phyloP scores from a whole-genome alignment of 2,888 invertebrate species.

The Lepidonotus clava region DNA sequence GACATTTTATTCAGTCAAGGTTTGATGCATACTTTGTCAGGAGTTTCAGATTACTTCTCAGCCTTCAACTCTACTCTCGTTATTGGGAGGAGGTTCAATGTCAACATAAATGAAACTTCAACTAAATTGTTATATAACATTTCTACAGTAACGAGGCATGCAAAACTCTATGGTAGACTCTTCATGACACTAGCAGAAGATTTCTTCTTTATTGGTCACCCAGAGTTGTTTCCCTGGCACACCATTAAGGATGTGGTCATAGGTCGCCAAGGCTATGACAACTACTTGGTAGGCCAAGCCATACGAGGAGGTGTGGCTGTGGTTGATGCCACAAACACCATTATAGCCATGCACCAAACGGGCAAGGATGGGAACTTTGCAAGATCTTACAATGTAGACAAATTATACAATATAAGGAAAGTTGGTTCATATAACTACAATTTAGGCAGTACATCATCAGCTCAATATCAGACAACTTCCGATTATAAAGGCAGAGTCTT shows the following conservation, averaged over 20 bases:
- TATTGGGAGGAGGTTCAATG: slow-evolving; percentile 1
- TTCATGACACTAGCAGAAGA: background rate
- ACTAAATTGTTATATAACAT: background rate
- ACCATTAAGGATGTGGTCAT: slow-evolving; percentile 10
- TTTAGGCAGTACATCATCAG: no score
- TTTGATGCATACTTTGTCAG: background rate
- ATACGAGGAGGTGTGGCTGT: background rate
- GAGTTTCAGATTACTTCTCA: background rate
- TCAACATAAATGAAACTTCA: background rate
- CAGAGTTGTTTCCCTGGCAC: slow-evolving; percentile 22
- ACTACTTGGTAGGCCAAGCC: slow-evolving; percentile 21
- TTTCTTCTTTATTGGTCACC: background rate
- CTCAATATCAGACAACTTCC: no score
- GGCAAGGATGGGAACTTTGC: slow-evolving; percentile 40
- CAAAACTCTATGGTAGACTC: background rate
- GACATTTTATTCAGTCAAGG: slow-evolving; percentile 18
- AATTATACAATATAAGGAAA: background rate
- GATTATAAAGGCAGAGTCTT: no score
- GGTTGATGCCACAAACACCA: background rate
- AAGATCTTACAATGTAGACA: background rate
- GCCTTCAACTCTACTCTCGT: background rate
- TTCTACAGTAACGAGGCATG: background rate
- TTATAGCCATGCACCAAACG: slow-evolving; percentile 14
- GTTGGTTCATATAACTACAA: background rate
- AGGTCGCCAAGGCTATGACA: slow-evolving; percentile 19